Evolutionary conservation across 2,113 vertebrate species (phyloP).

Genomic region (Cinclus cinclus): DNA sequence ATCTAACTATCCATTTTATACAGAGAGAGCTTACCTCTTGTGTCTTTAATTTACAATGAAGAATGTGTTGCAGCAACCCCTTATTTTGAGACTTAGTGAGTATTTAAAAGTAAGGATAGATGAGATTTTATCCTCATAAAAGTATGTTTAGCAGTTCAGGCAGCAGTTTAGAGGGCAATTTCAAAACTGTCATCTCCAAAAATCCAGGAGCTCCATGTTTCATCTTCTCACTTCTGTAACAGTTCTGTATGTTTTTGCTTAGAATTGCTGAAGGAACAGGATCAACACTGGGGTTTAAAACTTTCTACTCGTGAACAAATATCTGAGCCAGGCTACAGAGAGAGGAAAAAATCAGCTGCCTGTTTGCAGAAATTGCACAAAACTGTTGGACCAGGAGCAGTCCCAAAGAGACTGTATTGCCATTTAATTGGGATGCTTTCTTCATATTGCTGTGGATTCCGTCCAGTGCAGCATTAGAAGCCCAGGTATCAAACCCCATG

Average conservation of each 20-base stretch:
- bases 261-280: neutral
- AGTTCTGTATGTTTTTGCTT: neutral
- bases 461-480: neutral
- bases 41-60: neutral
- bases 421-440: neutral
- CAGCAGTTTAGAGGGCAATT: neutral
- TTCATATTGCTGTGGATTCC: too few species aligned
- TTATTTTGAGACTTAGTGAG: neutral
- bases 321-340: neutral
- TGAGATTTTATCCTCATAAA: neutral
- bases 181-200: neutral
- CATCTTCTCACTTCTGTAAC: neutral
- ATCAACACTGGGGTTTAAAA: neutral
- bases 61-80: neutral
- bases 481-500: neutral
- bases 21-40: neutral
- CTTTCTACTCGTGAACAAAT: neutral
- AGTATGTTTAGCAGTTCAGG: neutral
- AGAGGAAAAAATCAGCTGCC: neutral
- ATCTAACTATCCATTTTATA: neutral
- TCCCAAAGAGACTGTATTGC: neutral
- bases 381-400: neutral
- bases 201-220: neutral
- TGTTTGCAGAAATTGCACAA: neutral
- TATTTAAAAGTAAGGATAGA: neutral